Percentiles rank a stretch among this genome's conserved stretches.
phyloP scores from a whole-genome alignment of 2,113 vertebrate genomes.

The Engraulis encrasicolus region DNA sequence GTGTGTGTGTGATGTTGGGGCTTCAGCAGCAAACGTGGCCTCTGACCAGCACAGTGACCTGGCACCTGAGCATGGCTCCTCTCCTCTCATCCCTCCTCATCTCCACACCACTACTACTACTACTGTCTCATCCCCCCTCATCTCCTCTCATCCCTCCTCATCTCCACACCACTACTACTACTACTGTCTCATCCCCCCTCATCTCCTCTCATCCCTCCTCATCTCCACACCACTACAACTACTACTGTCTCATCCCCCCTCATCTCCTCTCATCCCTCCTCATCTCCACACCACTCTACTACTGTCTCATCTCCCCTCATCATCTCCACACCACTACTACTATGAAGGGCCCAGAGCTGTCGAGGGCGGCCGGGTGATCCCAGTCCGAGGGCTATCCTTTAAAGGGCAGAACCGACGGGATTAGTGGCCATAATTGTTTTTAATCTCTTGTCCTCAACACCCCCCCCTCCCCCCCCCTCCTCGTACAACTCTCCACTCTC shows the following conservation, averaged over 20 bases:
- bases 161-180: too few relatives aligned
- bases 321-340: neutral
- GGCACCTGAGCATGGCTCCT: slow-evolving; percentile 27
- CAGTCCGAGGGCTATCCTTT: slow-evolving; percentile 6
- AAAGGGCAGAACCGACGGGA: slow-evolving; percentile 55
- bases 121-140: too few relatives aligned
- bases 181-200: too few relatives aligned
- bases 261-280: neutral
- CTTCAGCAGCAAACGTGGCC: slow-evolving; percentile 40
- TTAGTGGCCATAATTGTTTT: slow-evolving; percentile 62
- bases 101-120: too few relatives aligned
- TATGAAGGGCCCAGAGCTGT: neutral
- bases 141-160: neutral
- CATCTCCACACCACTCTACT: neutral
- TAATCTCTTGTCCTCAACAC: slow-evolving; percentile 57
- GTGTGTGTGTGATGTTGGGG: slow-evolving; percentile 43
- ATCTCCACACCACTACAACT: too few relatives aligned
- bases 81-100: neutral
- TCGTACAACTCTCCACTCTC: too few relatives aligned
- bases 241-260: too few relatives aligned
- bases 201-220: neutral
- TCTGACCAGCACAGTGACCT: slow-evolving; percentile 34
- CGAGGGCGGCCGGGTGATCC: neutral
- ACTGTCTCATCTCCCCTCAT: neutral
- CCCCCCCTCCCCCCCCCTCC: neutral